Evolutionary conservation across 2,888 invertebrate species (phyloP).

Genomic region (Oscheius sp.): DNA sequence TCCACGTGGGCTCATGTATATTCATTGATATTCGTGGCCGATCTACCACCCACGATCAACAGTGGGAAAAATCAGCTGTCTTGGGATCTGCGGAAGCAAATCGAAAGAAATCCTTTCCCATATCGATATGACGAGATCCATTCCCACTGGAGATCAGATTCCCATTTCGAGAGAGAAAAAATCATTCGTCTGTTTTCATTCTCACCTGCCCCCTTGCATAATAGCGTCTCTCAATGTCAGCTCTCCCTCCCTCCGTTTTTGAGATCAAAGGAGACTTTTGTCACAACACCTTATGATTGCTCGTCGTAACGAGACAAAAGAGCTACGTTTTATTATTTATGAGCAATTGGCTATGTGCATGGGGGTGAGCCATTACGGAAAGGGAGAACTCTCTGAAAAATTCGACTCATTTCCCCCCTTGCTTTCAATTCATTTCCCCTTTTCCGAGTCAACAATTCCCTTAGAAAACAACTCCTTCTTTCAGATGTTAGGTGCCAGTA

Average conservation of each 20-base stretch:
- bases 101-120: no score
- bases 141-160: no score
- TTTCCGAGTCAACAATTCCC: background rate
- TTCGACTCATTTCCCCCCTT: background rate
- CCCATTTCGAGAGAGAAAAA: no score
- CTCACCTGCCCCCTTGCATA: background rate
- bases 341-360: conserved; percentile 21
- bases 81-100: no score
- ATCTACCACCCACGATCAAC: no score
- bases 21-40: background rate
- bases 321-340: conserved; percentile 1
- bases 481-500: conserved; percentile 70
- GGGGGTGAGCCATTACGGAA: conserved; percentile 3
- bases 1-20: background rate
- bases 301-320: background rate
- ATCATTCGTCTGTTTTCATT: background rate
- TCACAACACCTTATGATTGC: background rate
- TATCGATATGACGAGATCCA: no score
- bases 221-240: background rate
- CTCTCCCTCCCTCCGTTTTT: background rate
- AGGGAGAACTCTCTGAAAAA: no score
- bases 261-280: background rate
- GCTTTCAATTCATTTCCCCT: background rate
- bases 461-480: background rate
- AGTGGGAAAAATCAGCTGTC: no score